Conservation (phyloP, 2,113 vertebrate species). For the Panthera leo region DNA sequence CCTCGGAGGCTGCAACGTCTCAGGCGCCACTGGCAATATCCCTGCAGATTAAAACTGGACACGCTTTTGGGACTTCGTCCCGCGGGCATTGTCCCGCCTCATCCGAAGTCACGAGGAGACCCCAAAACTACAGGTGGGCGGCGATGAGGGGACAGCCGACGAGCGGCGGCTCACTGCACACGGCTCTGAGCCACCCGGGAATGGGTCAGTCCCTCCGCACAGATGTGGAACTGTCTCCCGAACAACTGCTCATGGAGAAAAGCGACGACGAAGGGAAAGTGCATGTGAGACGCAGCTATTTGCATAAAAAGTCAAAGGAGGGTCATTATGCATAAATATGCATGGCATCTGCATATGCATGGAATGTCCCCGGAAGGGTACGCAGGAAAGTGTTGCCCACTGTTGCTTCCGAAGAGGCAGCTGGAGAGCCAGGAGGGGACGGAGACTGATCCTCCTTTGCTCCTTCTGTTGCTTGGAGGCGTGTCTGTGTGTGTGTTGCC, state of each 20-base stretch:
- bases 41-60: background rate
- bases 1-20: background rate
- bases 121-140: background rate
- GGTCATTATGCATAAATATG: too few species aligned
- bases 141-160: background rate
- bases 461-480: too few species aligned
- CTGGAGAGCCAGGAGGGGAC: background rate
- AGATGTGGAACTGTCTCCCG: too few species aligned
- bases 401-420: background rate
- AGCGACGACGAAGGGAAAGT: too few species aligned
- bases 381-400: fast-evolving
- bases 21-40: background rate
- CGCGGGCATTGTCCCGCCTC: fast-evolving
- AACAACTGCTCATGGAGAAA: fast-evolving
- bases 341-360: fast-evolving
- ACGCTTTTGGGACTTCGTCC: background rate
- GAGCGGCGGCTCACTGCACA: fast-evolving
- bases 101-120: background rate
- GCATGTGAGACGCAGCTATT: fast-evolving
- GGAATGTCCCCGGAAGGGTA: background rate
- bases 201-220: fast-evolving
- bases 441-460: background rate
- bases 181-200: fast-evolving
- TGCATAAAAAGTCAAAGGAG: background rate
- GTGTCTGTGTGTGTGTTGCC: background rate